Evolutionary conservation across 30 jellyfish, hydroid and myxozoan species (phyloP), one percentile per base, ranked within the genome.

Genomic region (Aurelia aurita): DNA sequence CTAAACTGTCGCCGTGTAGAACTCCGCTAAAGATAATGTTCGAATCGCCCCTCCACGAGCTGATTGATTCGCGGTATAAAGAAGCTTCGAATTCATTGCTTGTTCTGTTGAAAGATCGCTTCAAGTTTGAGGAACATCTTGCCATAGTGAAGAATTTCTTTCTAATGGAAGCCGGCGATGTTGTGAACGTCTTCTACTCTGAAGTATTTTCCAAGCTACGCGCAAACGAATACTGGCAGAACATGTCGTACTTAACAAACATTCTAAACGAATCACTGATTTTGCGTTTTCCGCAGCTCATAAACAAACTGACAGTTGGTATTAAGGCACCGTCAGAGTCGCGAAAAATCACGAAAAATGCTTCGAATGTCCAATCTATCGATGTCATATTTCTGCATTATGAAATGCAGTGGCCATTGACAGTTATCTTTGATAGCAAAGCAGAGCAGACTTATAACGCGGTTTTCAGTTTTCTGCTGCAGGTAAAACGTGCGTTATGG

Each of bases 101-200:
- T 43, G 27, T 18, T 34, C 65, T 82, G 69, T 67, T 82, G 20
- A 82, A 72, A 55, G 80, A n/a, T 31, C 77, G 85, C 5, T 82
- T 49, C 44, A 58, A 61, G 18, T 69, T 82, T 59, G 53, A 49
- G 29, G 45, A 68, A 1, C 91, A 82, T n/a, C 58, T 89, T 12
- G 35, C 59, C 19, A 34, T 58, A 15, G 46, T 91, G 67, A 77
- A 86, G 91, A 86, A 86, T 59, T 91, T 91, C 79, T 86, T 91
- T 72, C 73, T 91, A 26, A 85, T 91, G 96, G 89, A 86, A 49
- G 98, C 91, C 54, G 96, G 96, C 22, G 98, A 93, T 59, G 88
- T 88, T 69, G 43, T 91, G 95, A 84, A 64, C 55, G 68, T 57
- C 45, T 91, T 91, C 69, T 91, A 87, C 72, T 57, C 88, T 6